Evolutionary conservation across 2,888 invertebrate species (phyloP), one percentile per base, ranked within the genome.

Genomic region (Pristionchus entomophagus): DNA sequence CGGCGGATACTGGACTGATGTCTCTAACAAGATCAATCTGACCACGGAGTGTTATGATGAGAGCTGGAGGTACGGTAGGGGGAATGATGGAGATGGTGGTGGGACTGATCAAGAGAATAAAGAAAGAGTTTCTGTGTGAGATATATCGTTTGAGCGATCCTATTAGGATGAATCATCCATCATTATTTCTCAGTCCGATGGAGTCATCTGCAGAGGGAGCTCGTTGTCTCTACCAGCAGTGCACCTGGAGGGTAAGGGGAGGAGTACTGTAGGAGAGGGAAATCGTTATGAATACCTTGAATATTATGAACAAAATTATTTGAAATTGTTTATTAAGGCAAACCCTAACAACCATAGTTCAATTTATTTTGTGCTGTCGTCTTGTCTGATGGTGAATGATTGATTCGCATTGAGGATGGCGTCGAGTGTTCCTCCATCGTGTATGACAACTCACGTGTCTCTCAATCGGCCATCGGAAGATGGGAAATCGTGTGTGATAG

Each of bases 401-500:
- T n/a, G n/a, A n/a, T n/a, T n/a, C n/a, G n/a, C n/a, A n/a, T n/a
- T n/a, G 32, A 80, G 80, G 35, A 53, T 32, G 59, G 26, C n/a
- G 41, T 22, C n/a, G 38, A 6, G 41, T 73, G 73, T 45, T 45
- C 65, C 5, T 85, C 62, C 56, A 32, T 88, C 73, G 88, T 92
- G 41, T 93, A 90, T 84, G 91, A 93, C 84, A 88, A 88, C n/a
- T 88, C 89, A 1, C 87, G 88, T 77, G 91, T 92, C 29, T 87
- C 88, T 38, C 89, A 90, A 78, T 89, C 93, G 10, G 93, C 93
- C 19, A 86, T 92, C 22, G 89, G 92, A 41, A 88, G 91, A 78
- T 93, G 93, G 93, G 92, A 93, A 56, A 91, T 93, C 51, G 91
- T 91, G 10, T 93, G 93, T 83, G 89, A 90, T 51, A 86, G 90